These are phyloP conservation scores for Glaucomys volans DNA, from an alignment of 2,113 vertebrate genomes.

Conservation along the genomic window DNA sequence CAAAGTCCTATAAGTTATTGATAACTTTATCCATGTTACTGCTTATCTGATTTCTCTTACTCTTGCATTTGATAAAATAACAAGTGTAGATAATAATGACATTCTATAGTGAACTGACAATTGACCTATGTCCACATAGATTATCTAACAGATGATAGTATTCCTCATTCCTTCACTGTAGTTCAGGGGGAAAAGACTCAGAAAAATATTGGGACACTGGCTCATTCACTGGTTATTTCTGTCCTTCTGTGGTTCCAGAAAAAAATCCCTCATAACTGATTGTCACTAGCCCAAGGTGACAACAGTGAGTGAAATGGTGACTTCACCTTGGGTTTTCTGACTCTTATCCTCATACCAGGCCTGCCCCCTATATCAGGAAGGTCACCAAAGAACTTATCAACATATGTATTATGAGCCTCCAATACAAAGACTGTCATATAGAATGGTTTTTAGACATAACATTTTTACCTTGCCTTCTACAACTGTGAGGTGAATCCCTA, in stretches of 20 bases:
- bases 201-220: neutral
- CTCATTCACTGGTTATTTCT: neutral
- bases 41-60: neutral
- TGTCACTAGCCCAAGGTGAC: neutral
- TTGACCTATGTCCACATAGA: neutral
- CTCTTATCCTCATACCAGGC: neutral
- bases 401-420: neutral
- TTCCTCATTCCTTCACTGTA: neutral
- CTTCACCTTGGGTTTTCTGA: neutral
- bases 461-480: neutral
- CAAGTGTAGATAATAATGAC: neutral
- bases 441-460: neutral
- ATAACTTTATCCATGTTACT: neutral
- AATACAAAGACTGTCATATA: neutral
- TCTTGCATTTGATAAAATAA: neutral
- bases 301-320: neutral
- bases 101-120: neutral
- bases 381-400: neutral
- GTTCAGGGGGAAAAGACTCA: neutral
- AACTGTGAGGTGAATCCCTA: neutral
- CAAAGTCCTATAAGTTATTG: slow-evolving; percentile 14
- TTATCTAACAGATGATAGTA: neutral
- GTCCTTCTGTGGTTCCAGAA: neutral
- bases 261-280: neutral
- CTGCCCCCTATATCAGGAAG: neutral